Evolutionary conservation across 2,888 invertebrate genomes (phyloP).

Genomic region (Sussaba pulchella): DNA sequence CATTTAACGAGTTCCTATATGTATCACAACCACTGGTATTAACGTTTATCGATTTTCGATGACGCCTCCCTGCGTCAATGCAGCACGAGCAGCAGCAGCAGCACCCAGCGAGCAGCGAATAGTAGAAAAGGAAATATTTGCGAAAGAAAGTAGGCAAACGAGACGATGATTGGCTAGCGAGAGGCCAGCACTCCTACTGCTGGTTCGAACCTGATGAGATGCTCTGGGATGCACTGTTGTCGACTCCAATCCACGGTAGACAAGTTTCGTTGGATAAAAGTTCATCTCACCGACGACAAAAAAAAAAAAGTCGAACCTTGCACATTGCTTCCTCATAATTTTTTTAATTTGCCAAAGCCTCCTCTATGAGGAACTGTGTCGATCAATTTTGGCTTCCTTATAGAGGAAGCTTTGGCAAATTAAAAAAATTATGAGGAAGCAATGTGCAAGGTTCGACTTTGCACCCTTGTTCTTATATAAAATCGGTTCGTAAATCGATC

Average conservation of each 20-base stretch:
- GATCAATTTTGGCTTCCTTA: too few relatives aligned
- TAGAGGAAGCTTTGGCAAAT: too few relatives aligned
- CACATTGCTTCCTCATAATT: too few relatives aligned
- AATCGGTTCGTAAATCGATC: too few relatives aligned
- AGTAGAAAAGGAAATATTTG: slow-evolving; percentile 28
- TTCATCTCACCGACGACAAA: neutral
- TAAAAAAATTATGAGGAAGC: too few relatives aligned
- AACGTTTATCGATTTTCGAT: slow-evolving; percentile 58
- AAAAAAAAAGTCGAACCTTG: too few relatives aligned
- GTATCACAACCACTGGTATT: neutral
- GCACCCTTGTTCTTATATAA: too few relatives aligned
- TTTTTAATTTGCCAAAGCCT: too few relatives aligned
- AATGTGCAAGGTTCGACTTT: too few relatives aligned
- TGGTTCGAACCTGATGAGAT: slow-evolving; percentile 15
- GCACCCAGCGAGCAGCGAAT: neutral
- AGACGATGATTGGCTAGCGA: slow-evolving; percentile 17
- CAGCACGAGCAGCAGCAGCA: slow-evolving; percentile 10
- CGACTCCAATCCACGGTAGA: neutral
- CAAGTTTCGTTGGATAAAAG: slow-evolving; percentile 34
- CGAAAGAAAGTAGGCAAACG: slow-evolving; percentile 28
- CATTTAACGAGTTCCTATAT: neutral
- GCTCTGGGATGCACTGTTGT: neutral
- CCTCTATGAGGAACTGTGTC: too few relatives aligned
- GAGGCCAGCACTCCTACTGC: neutral
- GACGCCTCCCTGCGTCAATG: slow-evolving; percentile 25